Evolutionary conservation across 2,888 invertebrate species (phyloP), one percentile per base, ranked within the genome.

Genomic region (Gortyna flavago): DNA sequence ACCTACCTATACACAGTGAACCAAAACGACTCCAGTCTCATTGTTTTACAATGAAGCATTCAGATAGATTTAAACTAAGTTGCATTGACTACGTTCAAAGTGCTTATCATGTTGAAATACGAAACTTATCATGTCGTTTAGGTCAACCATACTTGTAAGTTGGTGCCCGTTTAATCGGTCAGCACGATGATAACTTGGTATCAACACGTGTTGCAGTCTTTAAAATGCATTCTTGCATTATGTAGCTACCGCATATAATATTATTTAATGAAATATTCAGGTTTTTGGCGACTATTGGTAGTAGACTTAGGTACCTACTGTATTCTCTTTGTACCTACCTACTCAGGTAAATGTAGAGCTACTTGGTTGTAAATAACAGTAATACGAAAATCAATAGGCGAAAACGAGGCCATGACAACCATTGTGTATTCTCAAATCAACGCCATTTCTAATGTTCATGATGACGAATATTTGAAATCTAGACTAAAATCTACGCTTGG

Each of bases 121-220:
- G 79, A 86, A 79, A 84, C 79, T 86, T 79, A 86, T 86, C 85
- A 77, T 74, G 73, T 65, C 71, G 77, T 74, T 77, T 74, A 77
- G 84, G 86, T 85, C 86, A 83, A 79, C 71, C 54, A 62, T 83
- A 82, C 83, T 76, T 84, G 35, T 71, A 68, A 75, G 72, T 57
- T 74, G 57, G 57, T 51, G 86, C 64, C 29, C 48, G 57, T 65
- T 81, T 82, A 69, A 85, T 78, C 85, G 81, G 85, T 81, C 85
- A 86, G 68, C 71, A 66, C 67, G 62, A 71, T 75, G 87, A 85
- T 86, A 85, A 70, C 77, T 73, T 59, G 35, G 70, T 83, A 83
- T 67, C 77, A 83, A 85, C 83, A 79, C 84, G 75, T 76, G 75
- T 76, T 71, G 72, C 29, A 54, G 54, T n/a, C 59, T 81, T 29